phyloP scores from a whole-genome alignment of 2,113 vertebrate genomes.

The Euleptes europaea region DNA sequence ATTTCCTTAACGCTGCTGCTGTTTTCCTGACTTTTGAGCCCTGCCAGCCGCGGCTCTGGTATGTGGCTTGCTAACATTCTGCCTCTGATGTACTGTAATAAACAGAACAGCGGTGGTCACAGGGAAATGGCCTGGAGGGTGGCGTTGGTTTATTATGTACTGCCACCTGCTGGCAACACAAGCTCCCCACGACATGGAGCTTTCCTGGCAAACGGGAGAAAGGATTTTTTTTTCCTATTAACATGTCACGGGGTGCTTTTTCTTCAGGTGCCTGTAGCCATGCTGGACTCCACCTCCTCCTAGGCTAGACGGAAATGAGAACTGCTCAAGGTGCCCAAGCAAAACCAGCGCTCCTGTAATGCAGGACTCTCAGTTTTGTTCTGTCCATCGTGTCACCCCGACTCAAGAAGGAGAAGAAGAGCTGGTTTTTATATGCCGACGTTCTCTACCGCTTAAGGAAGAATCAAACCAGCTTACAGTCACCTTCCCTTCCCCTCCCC shows the following conservation, averaged over 20 bases:
- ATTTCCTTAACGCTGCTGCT: neutral
- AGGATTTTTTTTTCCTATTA: neutral
- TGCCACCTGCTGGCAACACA: slow-evolving; percentile 63
- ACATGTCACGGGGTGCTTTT: no score
- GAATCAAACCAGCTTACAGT: no score
- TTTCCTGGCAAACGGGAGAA: neutral
- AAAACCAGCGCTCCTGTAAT: neutral
- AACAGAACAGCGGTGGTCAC: neutral
- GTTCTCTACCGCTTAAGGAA: no score
- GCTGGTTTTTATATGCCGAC: no score
- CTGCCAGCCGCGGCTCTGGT: slow-evolving; percentile 18
- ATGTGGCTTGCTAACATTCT: neutral
- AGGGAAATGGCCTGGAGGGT: neutral
- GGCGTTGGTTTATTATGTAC: slow-evolving; percentile 43
- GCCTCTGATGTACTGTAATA: neutral
- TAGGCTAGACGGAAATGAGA: neutral
- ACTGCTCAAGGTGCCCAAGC: neutral
- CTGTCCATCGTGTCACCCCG: no score
- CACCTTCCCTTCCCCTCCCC: no score
- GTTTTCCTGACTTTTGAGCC: neutral
- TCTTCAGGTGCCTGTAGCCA: no score
- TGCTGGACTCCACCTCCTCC: neutral
- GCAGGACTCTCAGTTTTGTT: no score
- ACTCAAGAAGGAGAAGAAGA: no score
- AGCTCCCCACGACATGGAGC: neutral